Conservation (phyloP, 2,113 vertebrate genomes). For the Corythaeola cristata region DNA sequence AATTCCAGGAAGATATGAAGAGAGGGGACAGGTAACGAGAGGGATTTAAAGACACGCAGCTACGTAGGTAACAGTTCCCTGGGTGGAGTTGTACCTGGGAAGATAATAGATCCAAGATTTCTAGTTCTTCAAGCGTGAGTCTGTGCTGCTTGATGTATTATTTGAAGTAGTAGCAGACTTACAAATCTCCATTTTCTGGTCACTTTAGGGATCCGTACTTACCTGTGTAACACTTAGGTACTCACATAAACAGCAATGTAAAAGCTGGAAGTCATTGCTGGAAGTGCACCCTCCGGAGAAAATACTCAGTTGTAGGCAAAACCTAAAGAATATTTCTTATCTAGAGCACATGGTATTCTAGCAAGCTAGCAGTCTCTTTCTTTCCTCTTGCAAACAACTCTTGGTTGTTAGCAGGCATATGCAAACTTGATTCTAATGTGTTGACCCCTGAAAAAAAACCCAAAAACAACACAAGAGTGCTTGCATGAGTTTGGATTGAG, state of each 20-base stretch:
- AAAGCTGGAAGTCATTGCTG: not conserved
- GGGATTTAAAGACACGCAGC: not conserved
- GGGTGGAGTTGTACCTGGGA: not conserved
- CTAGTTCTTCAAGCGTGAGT: not conserved
- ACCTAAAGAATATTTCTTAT: not conserved
- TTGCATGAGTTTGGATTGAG: not conserved
- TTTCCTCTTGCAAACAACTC: not conserved
- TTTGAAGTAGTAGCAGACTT: not conserved
- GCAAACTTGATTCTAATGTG: not conserved
- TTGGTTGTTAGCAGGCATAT: not conserved
- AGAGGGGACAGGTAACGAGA: not conserved
- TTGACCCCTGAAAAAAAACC: not conserved
- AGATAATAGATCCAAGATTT: not conserved
- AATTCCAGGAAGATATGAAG: not conserved
- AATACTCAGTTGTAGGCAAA: not conserved
- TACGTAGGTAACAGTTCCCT: not conserved
- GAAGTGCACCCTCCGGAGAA: not conserved
- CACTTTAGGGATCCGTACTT: not conserved
- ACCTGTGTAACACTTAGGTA: not conserved
- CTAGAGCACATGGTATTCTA: fast-evolving
- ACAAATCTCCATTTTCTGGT: not conserved
- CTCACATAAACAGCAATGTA: not conserved
- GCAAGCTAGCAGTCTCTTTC: not conserved
- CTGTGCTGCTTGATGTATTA: not conserved
- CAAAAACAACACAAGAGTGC: not conserved